Evolutionary conservation across 2,113 vertebrate genomes (phyloP).

Genomic region (Chamaea fasciata): DNA sequence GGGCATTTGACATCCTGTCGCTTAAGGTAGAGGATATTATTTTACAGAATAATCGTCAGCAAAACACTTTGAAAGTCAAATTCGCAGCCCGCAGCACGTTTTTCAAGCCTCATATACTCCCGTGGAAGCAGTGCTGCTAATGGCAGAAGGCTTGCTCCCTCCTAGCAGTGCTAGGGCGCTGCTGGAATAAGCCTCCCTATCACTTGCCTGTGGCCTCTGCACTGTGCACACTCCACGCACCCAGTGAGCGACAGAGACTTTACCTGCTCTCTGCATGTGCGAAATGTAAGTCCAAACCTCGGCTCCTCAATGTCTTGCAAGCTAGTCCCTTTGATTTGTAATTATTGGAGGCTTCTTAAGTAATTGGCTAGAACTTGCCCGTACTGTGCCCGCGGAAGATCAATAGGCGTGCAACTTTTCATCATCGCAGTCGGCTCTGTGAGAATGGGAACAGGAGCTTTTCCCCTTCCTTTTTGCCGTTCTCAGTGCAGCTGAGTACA

Average conservation of each 20-base stretch:
- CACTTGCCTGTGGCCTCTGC: slow-evolving; percentile 34
- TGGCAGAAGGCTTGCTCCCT: slow-evolving; percentile 25
- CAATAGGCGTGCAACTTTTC: slow-evolving; percentile 10
- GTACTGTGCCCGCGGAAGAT: neutral
- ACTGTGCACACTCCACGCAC: slow-evolving; percentile 21
- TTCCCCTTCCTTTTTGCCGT: neutral
- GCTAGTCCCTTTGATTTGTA: neutral
- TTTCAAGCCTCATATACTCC: neutral
- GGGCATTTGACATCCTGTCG: neutral
- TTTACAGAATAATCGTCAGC: neutral
- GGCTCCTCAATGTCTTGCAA: neutral
- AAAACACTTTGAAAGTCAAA: slow-evolving; percentile 28
- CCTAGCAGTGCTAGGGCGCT: neutral
- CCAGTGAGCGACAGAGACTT: slow-evolving; percentile 31
- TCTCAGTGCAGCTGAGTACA: neutral
- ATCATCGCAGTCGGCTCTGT: neutral
- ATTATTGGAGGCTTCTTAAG: neutral
- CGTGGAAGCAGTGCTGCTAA: neutral
- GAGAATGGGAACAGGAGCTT: neutral
- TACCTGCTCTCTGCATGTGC: slow-evolving; percentile 24
- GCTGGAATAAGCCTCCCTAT: neutral
- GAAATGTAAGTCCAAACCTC: slow-evolving; percentile 25
- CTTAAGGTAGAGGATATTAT: neutral
- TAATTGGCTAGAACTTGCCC: slow-evolving; percentile 26
- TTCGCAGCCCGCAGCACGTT: slow-evolving; percentile 7